Evolutionary conservation across 2,888 invertebrate species (phyloP), one percentile per base, ranked within the genome.

Genomic region (Dichetophora obliterata): DNA sequence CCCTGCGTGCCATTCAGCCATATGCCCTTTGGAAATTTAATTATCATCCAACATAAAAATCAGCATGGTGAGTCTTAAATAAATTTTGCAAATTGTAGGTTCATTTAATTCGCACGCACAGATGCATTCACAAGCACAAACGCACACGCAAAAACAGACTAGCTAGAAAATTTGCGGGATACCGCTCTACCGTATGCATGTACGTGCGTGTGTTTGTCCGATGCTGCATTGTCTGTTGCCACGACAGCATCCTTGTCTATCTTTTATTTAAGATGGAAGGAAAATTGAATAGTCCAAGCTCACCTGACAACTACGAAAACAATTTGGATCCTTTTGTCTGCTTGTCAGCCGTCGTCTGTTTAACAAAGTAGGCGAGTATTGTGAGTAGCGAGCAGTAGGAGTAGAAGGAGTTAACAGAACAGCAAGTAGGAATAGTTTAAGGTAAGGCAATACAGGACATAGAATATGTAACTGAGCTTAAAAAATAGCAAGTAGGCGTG

Each of bases 241-340:
- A 48, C 63, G 19, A 31, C 24, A 31, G 14, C 61, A 81, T 80
- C 77, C 82, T 80, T 84, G 82, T 83, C 83, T 82, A 77, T 71
- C 78, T 72, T 85, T 85, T 85, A 85, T 85, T 85, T 81, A 85
- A 84, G 84, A 84, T 85, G 84, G 83, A 85, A 85, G 84, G 83
- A 85, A 85, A 85, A 85, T 85, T 85, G 85, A 85, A 85, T 85
- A 85, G 84, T 81, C 79, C 50, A 59, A 74, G 66, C 65, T 77
- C 76, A 76, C 77, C 77, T 76, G 77, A 75, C 75, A 76, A 79
- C 78, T 68, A 76, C 68, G 71, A 76, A 75, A 76, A 75, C 74
- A 76, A 76, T 77, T 79, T 79, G 66, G 68, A 16, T 50, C 52
- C 72, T 61, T 77, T 79, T 77, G 76, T 77, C 34, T 77, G 77